Evolutionary conservation across 2,888 invertebrate genomes (phyloP), one percentile per base, ranked within the genome.

Genomic region (Orchesellides sinensis): DNA sequence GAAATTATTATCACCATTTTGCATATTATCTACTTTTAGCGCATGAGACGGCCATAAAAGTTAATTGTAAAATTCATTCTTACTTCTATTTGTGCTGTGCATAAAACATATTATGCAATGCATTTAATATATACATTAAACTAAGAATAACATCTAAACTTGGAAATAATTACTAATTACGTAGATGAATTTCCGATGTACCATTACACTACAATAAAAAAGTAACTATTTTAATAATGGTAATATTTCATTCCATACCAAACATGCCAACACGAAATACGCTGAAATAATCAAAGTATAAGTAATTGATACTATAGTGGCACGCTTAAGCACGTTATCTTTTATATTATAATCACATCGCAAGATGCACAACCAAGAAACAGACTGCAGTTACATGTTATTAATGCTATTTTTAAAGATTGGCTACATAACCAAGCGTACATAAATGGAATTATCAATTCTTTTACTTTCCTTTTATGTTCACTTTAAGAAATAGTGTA

Each of bases 1-100:
- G 69, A 17, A 52, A 52, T 52, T 69, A 52, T 54, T 54, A 69
- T 69, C 69, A 69, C 54, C 52, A 65, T 45, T n/a, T n/a, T n/a
- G n/a, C n/a, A n/a, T n/a, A n/a, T n/a, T n/a, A 47, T 49, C 49
- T 52, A 32, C 17, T 47, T 14, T 52, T 54, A 54, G 69, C 54
- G 52, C 52, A 54, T 29, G 52, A 21, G 52, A 21, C 17, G 54
- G 52, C 29, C 32, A 52, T 19, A 21, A 19, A 52, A 52, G 19
- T 52, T 52, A 32, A 29, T 17, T 25, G 25, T n/a, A 54, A 54
- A 54, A 25, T 23, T 54, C 54, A 19, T 14, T 54, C 25, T 54
- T 54, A 12, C 23, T 25, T 54, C 25, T 10, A 8, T 19, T 8
- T 25, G 27, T 29, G 25, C 59, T 4, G 12, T 32, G 59, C 59